Evolutionary conservation across 2,797 vertebrate genomes (phyloP).

Genomic region (Catostomus latipinnis): DNA sequence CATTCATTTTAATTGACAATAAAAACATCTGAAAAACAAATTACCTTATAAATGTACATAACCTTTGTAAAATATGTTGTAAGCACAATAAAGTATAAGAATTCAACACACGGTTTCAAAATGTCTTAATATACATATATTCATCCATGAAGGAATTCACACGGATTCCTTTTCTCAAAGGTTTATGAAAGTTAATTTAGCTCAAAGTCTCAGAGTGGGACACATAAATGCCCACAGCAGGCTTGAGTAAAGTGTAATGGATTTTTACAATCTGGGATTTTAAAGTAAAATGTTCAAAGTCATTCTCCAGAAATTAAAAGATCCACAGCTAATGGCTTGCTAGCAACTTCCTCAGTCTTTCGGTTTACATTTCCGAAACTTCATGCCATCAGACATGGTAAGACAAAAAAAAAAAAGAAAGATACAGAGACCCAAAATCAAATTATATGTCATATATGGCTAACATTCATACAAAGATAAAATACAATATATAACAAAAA

Average conservation of each 20-base stretch:
- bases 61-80: slow-evolving; percentile 63
- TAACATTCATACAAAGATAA: slow-evolving; percentile 45
- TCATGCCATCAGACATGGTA: not conserved
- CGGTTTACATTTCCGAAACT: slow-evolving; percentile 1
- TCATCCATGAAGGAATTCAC: slow-evolving; percentile 49
- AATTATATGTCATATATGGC: not conserved
- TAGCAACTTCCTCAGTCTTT: slow-evolving; percentile 20
- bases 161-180: slow-evolving; percentile 44
- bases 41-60: slow-evolving; percentile 67
- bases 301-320: slow-evolving; percentile 35
- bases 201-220: not conserved
- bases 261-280: slow-evolving; percentile 44
- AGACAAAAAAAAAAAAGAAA: not conserved
- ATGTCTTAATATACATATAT: slow-evolving; percentile 60
- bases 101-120: slow-evolving; percentile 39
- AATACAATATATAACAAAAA: slow-evolving; percentile 32
- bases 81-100: slow-evolving; percentile 52
- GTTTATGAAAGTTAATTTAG: slow-evolving; percentile 33
- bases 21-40: slow-evolving; percentile 69
- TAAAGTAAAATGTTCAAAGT: not conserved
- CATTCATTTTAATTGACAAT: slow-evolving; percentile 70
- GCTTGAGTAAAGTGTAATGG: slow-evolving; percentile 31
- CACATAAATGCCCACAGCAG: slow-evolving; percentile 5
- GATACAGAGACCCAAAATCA: not conserved
- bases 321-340: slow-evolving; percentile 27